Evolutionary conservation across 2,888 invertebrate genomes (phyloP).

Genomic region (Machimus atricapillus): DNA sequence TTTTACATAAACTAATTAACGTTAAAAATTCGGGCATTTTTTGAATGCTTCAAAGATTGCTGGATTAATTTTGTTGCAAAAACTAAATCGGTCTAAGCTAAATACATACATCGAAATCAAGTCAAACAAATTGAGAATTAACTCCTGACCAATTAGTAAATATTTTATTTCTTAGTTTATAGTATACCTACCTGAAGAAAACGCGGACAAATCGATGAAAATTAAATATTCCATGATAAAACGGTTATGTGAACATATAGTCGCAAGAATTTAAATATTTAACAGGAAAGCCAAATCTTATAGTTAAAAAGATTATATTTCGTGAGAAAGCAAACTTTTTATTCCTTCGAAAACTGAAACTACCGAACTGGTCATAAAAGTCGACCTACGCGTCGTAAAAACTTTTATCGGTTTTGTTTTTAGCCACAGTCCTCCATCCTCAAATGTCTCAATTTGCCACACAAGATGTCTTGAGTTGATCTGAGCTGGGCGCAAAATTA

Average conservation of each 20-base stretch:
- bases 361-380: neutral
- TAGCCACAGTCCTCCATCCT: neutral
- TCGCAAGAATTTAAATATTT: neutral
- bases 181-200: neutral
- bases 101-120: neutral
- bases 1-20: too few relatives aligned
- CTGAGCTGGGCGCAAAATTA: neutral
- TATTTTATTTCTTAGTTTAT: neutral
- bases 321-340: neutral
- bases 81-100: too few relatives aligned
- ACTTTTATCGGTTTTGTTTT: neutral
- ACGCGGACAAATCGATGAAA: neutral
- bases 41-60: too few relatives aligned
- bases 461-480: slow-evolving; percentile 3
- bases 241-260: neutral
- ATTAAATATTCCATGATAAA: neutral
- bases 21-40: too few relatives aligned
- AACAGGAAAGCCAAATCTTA: neutral
- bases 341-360: neutral
- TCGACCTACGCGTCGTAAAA: neutral
- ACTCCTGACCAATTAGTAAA: neutral
- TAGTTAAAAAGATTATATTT: neutral
- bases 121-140: neutral
- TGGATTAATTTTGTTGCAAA: too few relatives aligned
- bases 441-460: slow-evolving; percentile 18